phyloP scores from a whole-genome alignment of 2,888 invertebrate genomes.

The Drosophila melanocephala region DNA sequence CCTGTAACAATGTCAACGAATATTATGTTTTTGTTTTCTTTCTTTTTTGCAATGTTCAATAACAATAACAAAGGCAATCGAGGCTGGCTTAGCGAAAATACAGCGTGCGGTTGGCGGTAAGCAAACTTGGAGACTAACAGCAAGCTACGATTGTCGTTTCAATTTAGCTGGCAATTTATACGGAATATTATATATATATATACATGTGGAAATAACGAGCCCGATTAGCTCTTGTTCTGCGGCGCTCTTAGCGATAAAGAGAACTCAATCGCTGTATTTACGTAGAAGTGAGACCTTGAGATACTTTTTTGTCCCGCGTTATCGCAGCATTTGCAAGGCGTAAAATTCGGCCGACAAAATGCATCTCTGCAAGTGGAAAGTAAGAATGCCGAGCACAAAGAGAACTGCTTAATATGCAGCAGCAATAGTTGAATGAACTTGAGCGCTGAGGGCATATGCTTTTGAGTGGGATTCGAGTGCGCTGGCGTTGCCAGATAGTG shows the following conservation, averaged over 20 bases:
- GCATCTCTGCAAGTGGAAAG: constrained; percentile 2
- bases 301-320: constrained; percentile 50
- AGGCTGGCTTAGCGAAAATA: constrained; percentile 5
- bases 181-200: constrained; percentile 6
- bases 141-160: constrained; percentile 36
- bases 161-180: constrained; percentile 63
- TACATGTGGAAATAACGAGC: background rate
- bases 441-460: background rate
- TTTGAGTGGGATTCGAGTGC: constrained; percentile 28
- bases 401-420: constrained; percentile 20
- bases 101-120: constrained; percentile 23
- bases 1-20: constrained; percentile 46
- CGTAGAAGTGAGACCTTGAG: constrained; percentile 55
- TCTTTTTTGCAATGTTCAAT: constrained; percentile 11
- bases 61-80: constrained; percentile 18
- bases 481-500: constrained; percentile 45
- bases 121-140: constrained; percentile 46
- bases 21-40: background rate
- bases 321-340: constrained; percentile 35
- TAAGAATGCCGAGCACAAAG: constrained; percentile 3
- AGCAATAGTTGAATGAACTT: constrained; percentile 57
- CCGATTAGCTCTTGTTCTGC: constrained; percentile 47
- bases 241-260: constrained; percentile 25
- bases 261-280: background rate
- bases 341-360: background rate